Conservation (phyloP, 2,113 vertebrate species). For the Copsychus sechellarum region DNA sequence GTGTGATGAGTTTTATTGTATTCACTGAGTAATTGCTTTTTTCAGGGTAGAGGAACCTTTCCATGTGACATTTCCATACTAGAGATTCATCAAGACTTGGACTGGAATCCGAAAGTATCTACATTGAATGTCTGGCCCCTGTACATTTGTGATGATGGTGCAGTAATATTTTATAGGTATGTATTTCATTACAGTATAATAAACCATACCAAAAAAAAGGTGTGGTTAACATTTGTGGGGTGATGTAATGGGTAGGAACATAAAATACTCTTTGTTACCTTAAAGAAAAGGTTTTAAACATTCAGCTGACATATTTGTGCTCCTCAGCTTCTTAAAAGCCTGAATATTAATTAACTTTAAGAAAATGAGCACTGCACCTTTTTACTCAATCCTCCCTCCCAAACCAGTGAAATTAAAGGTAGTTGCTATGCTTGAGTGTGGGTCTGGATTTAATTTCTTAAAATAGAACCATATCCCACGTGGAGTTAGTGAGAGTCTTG, state of each 20-base stretch:
- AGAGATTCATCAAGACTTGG: constrained; percentile 98
- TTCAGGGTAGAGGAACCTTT: constrained; percentile 95
- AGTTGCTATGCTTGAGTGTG: not conserved
- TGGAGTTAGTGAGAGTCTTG: not conserved
- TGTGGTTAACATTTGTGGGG: not conserved
- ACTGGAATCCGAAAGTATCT: constrained; percentile 98
- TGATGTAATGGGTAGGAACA: not conserved
- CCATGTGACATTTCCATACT: constrained; percentile 97
- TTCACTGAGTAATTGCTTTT: not conserved
- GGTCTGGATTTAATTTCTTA: not conserved
- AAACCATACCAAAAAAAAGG: not conserved
- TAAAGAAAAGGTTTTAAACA: not conserved
- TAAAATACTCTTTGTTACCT: not conserved
- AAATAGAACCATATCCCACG: not conserved
- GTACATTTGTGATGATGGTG: constrained; percentile 98
- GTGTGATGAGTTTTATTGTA: not conserved
- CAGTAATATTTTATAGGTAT: constrained; percentile 98
- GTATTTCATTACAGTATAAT: not conserved
- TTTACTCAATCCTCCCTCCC: not conserved
- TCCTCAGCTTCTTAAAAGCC: not conserved
- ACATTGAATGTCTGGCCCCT: constrained; percentile 98
- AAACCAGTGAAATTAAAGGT: not conserved
- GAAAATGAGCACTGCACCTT: not conserved
- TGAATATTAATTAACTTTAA: not conserved
- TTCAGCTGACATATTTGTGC: not conserved